These are phyloP conservation scores for Hirudo medicinalis DNA, from an alignment of 1,140 invertebrate species.

Conservation along the genomic window DNA sequence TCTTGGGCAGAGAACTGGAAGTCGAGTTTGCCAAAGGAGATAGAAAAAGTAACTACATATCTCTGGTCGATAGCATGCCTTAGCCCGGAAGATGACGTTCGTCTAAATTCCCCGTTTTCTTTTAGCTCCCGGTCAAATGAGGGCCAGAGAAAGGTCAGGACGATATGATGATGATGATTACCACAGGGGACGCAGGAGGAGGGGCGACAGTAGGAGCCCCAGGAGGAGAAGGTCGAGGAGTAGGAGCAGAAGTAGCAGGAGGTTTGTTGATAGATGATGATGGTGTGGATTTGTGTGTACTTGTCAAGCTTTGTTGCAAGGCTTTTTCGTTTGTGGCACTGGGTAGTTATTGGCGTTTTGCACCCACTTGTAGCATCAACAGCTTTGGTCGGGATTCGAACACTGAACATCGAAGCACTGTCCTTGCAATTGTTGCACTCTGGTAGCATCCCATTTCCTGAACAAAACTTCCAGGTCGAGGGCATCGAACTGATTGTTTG, in stretches of 20 bases:
- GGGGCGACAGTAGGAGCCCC: constrained; percentile 12
- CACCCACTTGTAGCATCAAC: too few species aligned
- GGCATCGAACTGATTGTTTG: too few species aligned
- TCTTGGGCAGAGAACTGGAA: constrained; percentile 43
- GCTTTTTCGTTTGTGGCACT: too few species aligned
- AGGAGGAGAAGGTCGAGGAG: background rate
- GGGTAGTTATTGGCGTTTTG: too few species aligned
- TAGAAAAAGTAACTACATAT: constrained; percentile 42
- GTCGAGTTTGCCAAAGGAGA: constrained; percentile 48
- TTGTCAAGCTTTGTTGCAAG: background rate
- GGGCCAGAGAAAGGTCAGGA: constrained; percentile 7
- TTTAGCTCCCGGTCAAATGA: constrained; percentile 15
- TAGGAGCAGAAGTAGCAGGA: background rate
- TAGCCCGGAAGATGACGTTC: background rate
- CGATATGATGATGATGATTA: constrained; percentile 9
- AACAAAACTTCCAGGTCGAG: too few species aligned
- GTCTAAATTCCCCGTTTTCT: background rate
- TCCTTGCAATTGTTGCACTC: too few species aligned
- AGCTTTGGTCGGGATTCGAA: too few species aligned
- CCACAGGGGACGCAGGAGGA: background rate
- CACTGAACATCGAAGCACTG: too few species aligned
- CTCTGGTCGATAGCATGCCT: background rate
- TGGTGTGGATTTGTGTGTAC: background rate
- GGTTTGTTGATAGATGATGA: constrained; percentile 1
- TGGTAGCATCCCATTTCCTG: too few species aligned